These are phyloP conservation scores for Mohoua ochrocephala DNA, from an alignment of 2,113 vertebrate species.

Conservation along the genomic window DNA sequence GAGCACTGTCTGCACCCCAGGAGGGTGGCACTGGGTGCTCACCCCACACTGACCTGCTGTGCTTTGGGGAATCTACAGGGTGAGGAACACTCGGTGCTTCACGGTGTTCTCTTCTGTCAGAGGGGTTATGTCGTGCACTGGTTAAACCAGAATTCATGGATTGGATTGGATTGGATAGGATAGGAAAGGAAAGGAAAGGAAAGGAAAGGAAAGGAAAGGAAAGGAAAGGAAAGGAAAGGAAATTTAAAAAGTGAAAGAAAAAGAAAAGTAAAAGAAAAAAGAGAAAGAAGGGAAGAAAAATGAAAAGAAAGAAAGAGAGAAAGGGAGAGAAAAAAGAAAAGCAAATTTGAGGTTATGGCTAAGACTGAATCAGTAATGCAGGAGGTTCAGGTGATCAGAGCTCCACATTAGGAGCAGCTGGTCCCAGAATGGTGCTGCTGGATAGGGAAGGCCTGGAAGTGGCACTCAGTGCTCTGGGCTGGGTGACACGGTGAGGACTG, in stretches of 20 bases:
- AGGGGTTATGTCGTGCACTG: neutral
- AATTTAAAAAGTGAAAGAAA: neutral
- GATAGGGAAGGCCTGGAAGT: neutral
- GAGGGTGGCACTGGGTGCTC: neutral
- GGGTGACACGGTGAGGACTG: neutral
- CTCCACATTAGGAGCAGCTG: neutral
- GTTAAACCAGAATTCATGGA: neutral
- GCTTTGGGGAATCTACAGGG: neutral
- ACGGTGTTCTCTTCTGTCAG: neutral
- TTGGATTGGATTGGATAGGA: no score
- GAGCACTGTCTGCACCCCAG: neutral
- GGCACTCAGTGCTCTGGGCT: neutral
- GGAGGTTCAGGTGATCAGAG: neutral
- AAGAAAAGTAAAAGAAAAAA: neutral
- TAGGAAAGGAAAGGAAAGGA: no score
- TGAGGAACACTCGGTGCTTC: neutral
- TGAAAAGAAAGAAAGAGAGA: neutral
- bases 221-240: neutral
- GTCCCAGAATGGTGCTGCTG: neutral
- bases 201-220: no score
- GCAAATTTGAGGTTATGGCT: neutral
- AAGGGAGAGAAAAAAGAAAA: neutral
- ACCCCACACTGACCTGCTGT: neutral
- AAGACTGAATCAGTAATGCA: neutral
- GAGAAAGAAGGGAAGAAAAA: neutral